These are phyloP conservation scores for Holothuria glaberrima DNA, from an alignment of 35 echinoderm and acorn worm species.

Conservation along the genomic window DNA sequence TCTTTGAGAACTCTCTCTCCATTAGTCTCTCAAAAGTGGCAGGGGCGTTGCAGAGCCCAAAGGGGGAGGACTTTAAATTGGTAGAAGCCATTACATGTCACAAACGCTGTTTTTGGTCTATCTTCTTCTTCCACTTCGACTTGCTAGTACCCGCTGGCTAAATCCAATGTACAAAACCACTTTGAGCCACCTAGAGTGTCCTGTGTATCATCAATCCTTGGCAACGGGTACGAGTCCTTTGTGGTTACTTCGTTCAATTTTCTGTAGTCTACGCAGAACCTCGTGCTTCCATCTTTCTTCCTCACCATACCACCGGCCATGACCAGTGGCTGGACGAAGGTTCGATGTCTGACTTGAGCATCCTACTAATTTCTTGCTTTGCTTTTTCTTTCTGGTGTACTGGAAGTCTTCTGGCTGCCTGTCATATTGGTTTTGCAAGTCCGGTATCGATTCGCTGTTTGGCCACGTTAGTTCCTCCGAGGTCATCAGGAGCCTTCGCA, in stretches of 20 bases:
- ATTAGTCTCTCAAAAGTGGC: conserved; percentile 62
- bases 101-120: conserved; percentile 54
- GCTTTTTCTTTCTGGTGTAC: not conserved
- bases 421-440: conserved; percentile 14
- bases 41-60: too few species aligned
- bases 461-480: not conserved
- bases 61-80: conserved; percentile 54
- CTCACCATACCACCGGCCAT: conserved; percentile 57
- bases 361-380: conserved; percentile 12
- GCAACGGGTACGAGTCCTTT: conserved; percentile 66
- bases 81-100: not conserved
- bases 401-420: conserved; percentile 30
- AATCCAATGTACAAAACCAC: conserved; percentile 63
- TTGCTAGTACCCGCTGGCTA: too few species aligned
- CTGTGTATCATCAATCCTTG: conserved; percentile 62
- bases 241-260: conserved; percentile 39
- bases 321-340: conserved; percentile 64
- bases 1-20: conserved; percentile 62
- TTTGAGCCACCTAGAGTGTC: conserved; percentile 42
- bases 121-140: conserved; percentile 47
- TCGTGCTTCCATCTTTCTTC: conserved; percentile 61
- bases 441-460: not conserved
- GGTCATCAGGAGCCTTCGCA: not conserved
- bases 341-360: conserved; percentile 36
- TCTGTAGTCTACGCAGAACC: conserved; percentile 73